A percentile compares a stretch with the other conserved stretches of the same genome.
Evolutionary conservation across 1,140 invertebrate species (phyloP).

Genomic region (Apis mellifera): Amel_HAv3.1 CM009933.2:7357501-7358000

Average conservation of each 20-base stretch:
- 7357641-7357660: neutral
- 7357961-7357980: no score
- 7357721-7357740: no score
- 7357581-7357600: neutral
- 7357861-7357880: neutral
- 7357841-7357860: neutral
- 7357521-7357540: neutral
- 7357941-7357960: no score
- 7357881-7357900: neutral
- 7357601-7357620: conserved; percentile 32
- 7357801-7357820: neutral
- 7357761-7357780: neutral
- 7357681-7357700: no score
- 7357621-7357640: conserved; percentile 18
- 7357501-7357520: conserved; percentile 37
- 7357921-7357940: no score
- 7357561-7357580: neutral
- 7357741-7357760: neutral
- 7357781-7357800: neutral
- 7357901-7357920: neutral
- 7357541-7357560: conserved; percentile 36
- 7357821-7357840: neutral
- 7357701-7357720: neutral
- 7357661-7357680: no score
- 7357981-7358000: no score